These are phyloP conservation scores for Myiozetetes cayanensis DNA, from an alignment of 2,113 vertebrate species.

Conservation along the genomic window DNA sequence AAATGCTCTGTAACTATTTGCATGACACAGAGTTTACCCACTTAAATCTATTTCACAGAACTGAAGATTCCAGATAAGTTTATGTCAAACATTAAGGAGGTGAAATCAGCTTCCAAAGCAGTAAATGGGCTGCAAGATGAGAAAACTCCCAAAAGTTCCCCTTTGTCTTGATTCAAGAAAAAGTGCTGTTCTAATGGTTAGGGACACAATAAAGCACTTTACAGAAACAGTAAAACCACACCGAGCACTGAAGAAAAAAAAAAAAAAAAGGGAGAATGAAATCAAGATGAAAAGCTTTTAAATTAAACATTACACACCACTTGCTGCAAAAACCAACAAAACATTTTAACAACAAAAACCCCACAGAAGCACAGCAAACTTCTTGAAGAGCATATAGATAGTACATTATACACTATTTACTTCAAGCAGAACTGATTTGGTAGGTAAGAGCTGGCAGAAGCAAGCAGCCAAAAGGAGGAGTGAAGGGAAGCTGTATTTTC, in stretches of 20 bases:
- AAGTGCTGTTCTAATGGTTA: neutral
- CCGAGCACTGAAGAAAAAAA: neutral
- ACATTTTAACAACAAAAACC: neutral
- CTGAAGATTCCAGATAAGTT: neutral
- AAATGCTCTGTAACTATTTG: neutral
- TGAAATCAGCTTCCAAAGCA: neutral
- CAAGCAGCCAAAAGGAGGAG: neutral
- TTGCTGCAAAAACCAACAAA: neutral
- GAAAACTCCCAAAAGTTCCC: neutral
- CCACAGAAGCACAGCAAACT: neutral
- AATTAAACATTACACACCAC: neutral
- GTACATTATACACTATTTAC: neutral
- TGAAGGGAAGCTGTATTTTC: conserved; percentile 18
- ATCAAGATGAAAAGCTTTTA: neutral
- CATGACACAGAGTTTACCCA: neutral
- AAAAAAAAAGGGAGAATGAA: neutral
- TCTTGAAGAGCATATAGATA: neutral
- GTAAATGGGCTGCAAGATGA: neutral
- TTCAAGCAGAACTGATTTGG: neutral
- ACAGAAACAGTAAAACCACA: neutral
- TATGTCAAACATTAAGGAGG: neutral
- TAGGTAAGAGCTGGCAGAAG: conserved; percentile 22
- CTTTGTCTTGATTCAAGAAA: neutral
- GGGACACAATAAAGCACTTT: neutral
- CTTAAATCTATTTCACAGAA: neutral